phyloP scores from a whole-genome alignment of 1,140 invertebrate genomes.

The Drosophila mojavensis region DNA sequence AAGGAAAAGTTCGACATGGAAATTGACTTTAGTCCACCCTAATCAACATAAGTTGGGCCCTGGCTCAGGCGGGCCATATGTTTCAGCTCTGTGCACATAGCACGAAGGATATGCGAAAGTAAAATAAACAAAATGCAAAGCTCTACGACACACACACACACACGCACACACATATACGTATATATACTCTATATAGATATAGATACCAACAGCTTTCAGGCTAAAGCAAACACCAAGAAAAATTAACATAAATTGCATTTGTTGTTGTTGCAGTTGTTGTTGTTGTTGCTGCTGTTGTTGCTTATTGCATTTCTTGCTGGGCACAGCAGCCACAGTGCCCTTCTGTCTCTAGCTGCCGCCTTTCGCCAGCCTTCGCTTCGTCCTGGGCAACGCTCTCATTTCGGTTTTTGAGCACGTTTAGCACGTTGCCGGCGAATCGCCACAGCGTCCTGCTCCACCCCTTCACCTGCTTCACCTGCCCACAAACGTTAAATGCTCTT shows the following conservation, averaged over 20 bases:
- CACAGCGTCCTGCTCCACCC: not conserved
- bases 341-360: conserved; percentile 23
- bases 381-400: conserved; percentile 73
- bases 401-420: conserved; percentile 83
- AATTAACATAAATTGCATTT: conserved; percentile 80
- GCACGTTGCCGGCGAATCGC: conserved; percentile 61
- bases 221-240: conserved; percentile 70
- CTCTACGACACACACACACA: conserved; percentile 17
- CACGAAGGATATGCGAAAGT: conserved; percentile 26
- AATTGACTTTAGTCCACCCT: conserved; percentile 72
- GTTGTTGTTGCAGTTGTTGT: not conserved
- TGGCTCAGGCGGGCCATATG: conserved; percentile 51
- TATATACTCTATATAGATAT: conserved; percentile 3
- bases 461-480: conserved; percentile 48
- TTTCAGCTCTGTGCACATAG: conserved; percentile 12
- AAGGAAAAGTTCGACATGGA: conserved; percentile 48
- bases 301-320: conserved; percentile 50
- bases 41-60: conserved; percentile 68
- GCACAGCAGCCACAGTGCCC: conserved; percentile 31
- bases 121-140: conserved; percentile 45
- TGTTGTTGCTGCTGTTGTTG: conserved; percentile 22
- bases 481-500: conserved; percentile 77
- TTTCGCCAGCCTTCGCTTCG: conserved; percentile 32
- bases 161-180: not conserved
- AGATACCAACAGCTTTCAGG: conserved; percentile 23